These are phyloP conservation scores for Drosophila lacicola DNA, from an alignment of 2,888 invertebrate species.

Conservation along the genomic window DNA sequence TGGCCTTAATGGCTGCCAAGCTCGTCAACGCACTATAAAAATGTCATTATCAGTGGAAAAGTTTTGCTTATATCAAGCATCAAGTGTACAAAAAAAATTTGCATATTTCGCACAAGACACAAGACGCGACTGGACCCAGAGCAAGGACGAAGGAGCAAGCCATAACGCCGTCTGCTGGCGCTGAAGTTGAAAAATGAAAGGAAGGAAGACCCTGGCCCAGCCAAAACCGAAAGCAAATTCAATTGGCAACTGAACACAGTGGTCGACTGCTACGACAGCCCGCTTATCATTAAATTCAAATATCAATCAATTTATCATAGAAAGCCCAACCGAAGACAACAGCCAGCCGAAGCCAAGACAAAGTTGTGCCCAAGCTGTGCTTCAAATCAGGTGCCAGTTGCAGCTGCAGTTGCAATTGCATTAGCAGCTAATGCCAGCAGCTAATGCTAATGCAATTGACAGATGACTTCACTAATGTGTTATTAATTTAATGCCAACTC, in stretches of 20 bases:
- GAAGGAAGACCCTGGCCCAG: background rate
- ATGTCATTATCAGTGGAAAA: conserved; percentile 77
- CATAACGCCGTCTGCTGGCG: conserved; percentile 43
- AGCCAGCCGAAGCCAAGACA: conserved; percentile 3
- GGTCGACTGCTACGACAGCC: conserved; percentile 42
- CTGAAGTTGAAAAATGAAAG: conserved; percentile 75
- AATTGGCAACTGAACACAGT: conserved; percentile 62
- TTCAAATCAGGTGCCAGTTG: conserved; percentile 35
- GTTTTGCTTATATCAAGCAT: conserved; percentile 72
- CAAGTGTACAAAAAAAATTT: conserved; percentile 51
- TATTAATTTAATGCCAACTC: conserved; percentile 17
- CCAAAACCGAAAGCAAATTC: conserved; percentile 56
- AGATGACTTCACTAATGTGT: conserved; percentile 43
- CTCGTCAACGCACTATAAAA: conserved; percentile 79
- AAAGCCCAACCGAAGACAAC: conserved; percentile 29
- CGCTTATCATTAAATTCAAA: conserved; percentile 77
- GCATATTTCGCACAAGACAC: conserved; percentile 61
- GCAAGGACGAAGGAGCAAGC: conserved; percentile 10
- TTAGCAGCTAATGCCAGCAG: background rate
- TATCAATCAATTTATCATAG: conserved; percentile 81
- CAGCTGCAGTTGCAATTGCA: conserved; percentile 20
- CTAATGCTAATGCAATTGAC: conserved; percentile 44
- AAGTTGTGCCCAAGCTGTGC: conserved; percentile 2
- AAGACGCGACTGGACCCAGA: conserved; percentile 14
- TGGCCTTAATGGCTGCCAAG: conserved; percentile 59